Conservation (phyloP, 2,888 invertebrate genomes). For the Ophion ellenae region DNA sequence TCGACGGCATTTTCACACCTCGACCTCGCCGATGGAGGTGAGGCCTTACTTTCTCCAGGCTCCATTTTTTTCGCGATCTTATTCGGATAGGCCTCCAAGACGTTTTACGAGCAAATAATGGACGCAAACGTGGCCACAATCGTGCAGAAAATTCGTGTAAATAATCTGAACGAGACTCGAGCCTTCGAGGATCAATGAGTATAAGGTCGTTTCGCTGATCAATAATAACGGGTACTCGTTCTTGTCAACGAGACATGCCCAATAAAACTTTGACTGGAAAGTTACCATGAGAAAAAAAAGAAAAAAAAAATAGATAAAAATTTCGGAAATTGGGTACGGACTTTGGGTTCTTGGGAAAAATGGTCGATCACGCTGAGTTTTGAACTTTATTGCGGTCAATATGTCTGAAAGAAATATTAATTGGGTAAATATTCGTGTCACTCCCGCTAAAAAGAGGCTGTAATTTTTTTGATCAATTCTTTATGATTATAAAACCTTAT, state of each 20-base stretch:
- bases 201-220: background rate
- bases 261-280: too few relatives aligned
- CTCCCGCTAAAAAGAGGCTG: too few relatives aligned
- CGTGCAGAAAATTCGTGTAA: too few relatives aligned
- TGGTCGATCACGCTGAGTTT: background rate
- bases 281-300: background rate
- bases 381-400: background rate
- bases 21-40: background rate
- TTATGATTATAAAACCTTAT: too few relatives aligned
- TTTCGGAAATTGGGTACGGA: background rate
- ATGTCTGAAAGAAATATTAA: background rate
- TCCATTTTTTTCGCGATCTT: background rate
- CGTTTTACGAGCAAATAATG: too few relatives aligned
- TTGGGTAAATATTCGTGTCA: background rate
- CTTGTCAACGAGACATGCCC: too few relatives aligned
- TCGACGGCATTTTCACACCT: background rate
- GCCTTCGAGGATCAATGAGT: background rate
- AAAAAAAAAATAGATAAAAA: background rate
- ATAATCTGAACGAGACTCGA: background rate
- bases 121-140: background rate
- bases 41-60: background rate
- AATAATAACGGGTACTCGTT: too few relatives aligned
- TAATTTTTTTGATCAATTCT: too few relatives aligned
- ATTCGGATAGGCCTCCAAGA: too few relatives aligned
- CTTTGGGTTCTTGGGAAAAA: background rate